phyloP scores from a whole-genome alignment of 2,113 vertebrate genomes.

The Phalacrocorax pelagicus region DNA sequence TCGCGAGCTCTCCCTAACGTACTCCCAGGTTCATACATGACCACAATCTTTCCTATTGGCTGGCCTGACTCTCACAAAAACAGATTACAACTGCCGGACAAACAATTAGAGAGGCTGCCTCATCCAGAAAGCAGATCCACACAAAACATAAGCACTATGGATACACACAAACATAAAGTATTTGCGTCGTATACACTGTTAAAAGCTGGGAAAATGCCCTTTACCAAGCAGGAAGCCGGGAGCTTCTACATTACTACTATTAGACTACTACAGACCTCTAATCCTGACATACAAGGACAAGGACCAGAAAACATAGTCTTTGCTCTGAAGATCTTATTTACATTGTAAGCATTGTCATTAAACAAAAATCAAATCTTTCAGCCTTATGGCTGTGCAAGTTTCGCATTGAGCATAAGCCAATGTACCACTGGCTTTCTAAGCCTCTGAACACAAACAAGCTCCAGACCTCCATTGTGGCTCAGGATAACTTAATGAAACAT shows the following conservation, averaged over 20 bases:
- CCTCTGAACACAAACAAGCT: background rate
- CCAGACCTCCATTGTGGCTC: background rate
- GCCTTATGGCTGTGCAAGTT: background rate
- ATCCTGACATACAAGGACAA: background rate
- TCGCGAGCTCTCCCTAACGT: background rate
- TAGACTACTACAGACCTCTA: background rate
- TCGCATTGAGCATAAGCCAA: background rate
- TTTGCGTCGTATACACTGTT: background rate
- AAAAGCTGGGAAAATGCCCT: background rate
- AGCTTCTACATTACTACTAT: background rate
- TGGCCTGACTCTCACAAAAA: background rate
- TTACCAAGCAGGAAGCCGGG: background rate
- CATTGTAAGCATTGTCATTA: background rate
- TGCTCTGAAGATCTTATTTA: background rate
- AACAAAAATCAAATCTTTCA: background rate
- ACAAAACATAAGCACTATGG: accelerated
- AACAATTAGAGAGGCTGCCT: background rate
- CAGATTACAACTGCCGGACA: background rate
- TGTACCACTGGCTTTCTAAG: background rate
- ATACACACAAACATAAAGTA: background rate
- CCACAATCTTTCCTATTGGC: background rate
- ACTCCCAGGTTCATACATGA: accelerated
- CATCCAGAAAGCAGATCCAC: background rate
- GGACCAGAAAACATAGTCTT: background rate
- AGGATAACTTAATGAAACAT: background rate